phyloP scores from a whole-genome alignment of 2,113 vertebrate species.

The Tragelaphus imberbis region DNA sequence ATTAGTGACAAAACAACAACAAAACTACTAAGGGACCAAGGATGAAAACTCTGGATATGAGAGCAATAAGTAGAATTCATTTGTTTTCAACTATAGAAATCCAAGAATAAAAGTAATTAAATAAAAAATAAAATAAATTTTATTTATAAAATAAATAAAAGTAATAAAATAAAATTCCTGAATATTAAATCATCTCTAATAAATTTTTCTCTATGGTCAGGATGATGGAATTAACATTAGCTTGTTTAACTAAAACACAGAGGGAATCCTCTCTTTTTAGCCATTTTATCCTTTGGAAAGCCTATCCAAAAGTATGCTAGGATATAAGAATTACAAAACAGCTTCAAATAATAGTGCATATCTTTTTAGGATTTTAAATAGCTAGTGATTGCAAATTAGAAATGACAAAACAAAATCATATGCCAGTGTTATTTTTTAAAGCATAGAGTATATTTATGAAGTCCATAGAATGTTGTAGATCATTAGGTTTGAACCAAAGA shows the following conservation, averaged over 20 bases:
- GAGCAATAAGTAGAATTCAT: not conserved
- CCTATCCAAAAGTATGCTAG: not conserved
- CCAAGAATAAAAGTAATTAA: not conserved
- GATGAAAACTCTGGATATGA: not conserved
- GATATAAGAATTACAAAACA: not conserved
- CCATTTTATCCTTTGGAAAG: not conserved
- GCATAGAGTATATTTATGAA: not conserved
- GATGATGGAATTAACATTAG: not conserved
- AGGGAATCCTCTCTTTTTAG: not conserved
- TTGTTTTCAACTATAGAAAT: not conserved
- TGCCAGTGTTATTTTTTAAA: not conserved
- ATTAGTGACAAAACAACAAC: not conserved
- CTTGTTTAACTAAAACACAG: constrained; percentile 10
- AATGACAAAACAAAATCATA: not conserved
- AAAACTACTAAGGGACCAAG: not conserved
- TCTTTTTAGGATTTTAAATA: constrained; percentile 1
- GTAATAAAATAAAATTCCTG: not conserved
- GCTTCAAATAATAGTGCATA: not conserved
- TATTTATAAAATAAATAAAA: not conserved
- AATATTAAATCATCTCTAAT: not conserved
- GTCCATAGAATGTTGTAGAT: not conserved
- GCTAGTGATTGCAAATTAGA: not conserved
- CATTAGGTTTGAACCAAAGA: not conserved
- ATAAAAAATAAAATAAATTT: too few species aligned
- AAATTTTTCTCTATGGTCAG: not conserved